Evolutionary conservation across 1,140 invertebrate genomes (phyloP).

Genomic region (Papilio xuthus): DNA sequence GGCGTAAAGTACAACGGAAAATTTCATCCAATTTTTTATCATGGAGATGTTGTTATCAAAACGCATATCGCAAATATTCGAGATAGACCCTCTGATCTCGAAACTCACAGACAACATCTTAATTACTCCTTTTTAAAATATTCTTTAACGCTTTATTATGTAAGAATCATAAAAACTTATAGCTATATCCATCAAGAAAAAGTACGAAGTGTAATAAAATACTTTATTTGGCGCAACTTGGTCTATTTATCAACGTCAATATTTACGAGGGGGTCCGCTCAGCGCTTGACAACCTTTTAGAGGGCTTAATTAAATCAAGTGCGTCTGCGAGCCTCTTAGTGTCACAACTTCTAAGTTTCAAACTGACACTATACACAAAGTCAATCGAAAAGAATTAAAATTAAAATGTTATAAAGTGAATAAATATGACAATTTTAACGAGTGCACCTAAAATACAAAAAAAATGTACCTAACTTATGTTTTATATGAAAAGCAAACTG

Average conservation of each 20-base stretch:
- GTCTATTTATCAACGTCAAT: constrained; percentile 20
- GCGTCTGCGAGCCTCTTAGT: constrained; percentile 10
- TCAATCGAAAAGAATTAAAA: background rate
- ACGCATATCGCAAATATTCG: no score
- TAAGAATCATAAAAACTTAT: background rate
- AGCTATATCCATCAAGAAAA: background rate
- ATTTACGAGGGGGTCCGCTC: constrained; percentile 12
- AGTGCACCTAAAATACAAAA: background rate
- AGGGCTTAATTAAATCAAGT: constrained; percentile 23
- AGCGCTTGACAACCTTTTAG: constrained; percentile 21
- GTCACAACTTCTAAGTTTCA: constrained; percentile 20
- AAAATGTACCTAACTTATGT: background rate
- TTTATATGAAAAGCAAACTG: background rate
- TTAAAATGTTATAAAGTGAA: background rate
- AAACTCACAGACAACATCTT: no score
- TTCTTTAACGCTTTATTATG: background rate
- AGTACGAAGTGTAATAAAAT: constrained; percentile 1
- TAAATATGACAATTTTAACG: background rate
- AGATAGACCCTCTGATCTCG: no score
- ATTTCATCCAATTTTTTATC: no score
- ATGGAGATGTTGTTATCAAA: no score
- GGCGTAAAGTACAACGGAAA: no score
- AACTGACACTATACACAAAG: constrained; percentile 6
- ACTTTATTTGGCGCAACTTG: constrained; percentile 3
- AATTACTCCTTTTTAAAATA: background rate